Evolutionary conservation across 2,888 invertebrate genomes (phyloP), one percentile per base, ranked within the genome.

Genomic region (Pasiphila rectangulata): DNA sequence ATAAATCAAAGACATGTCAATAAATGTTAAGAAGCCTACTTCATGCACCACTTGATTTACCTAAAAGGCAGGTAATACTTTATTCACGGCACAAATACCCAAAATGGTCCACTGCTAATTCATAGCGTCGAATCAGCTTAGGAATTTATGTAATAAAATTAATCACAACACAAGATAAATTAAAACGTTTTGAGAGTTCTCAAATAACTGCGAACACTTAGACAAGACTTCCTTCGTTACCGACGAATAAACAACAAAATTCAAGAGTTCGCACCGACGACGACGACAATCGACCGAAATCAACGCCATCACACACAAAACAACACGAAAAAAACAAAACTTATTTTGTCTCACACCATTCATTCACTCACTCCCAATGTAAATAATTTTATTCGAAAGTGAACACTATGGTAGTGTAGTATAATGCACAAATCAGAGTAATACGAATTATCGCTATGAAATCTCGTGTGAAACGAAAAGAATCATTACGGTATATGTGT

Each of bases 401-500:
- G 15, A 50, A 39, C 59, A 57, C 36, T 65, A 61, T 49, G 29
- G 5, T 2, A 0, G 3, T 43, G 15, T 25, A 4, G 9, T 50
- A 61, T 65, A 72, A 57, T 56, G 57, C 36, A 56, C 59, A 73
- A 44, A 64, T 64, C 67, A 35, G 65, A 54, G 13, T 48, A 54
- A 32, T 54, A 49, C 24, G 17, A 50, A 46, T 32, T 42, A 30
- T 58, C 51, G 56, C 61, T 61, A 60, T 55, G 49, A 64, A 67
- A 69, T 57, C 61, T 75, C 76, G 78, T 61, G 61, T 55, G 49
- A 64, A 68, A 69, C 57, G 63, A 76, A 77, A 79, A 81, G 71
- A 74, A 68, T 69, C 64, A 62, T 57, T 64, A 65, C 51, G 59
- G 63, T 72, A 72, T 72, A 75, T 77, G 82, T 83, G 81, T 79